Evolutionary conservation across 2,888 invertebrate genomes (phyloP).

Genomic region (Eilema caniola): DNA sequence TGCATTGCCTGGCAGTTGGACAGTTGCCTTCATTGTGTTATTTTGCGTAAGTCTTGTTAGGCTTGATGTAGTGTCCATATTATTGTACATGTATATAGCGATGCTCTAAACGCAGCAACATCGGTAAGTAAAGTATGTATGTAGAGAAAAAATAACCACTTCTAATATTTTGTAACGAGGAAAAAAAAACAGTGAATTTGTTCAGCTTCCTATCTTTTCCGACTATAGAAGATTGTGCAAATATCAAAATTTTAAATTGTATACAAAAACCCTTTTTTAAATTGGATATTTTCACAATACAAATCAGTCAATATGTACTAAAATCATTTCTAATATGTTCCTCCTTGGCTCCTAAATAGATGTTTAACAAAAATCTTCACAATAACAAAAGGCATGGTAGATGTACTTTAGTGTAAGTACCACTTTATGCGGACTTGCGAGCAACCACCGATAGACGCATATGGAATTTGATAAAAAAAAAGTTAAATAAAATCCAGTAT

Average conservation of each 20-base stretch:
- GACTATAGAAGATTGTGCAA: slow-evolving; percentile 73
- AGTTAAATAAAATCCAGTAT: slow-evolving; percentile 49
- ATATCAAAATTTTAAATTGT: slow-evolving; percentile 48
- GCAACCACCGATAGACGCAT: slow-evolving; percentile 72
- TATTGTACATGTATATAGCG: slow-evolving; percentile 73
- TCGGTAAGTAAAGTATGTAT: slow-evolving; percentile 74
- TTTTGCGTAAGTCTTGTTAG: slow-evolving; percentile 81
- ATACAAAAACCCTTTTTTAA: slow-evolving; percentile 10
- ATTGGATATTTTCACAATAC: slow-evolving; percentile 71
- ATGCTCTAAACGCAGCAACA: slow-evolving; percentile 57
- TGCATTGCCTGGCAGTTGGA: slow-evolving; percentile 76
- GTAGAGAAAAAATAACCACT: slow-evolving; percentile 63
- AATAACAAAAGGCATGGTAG: slow-evolving; percentile 78
- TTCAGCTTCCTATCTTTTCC: slow-evolving; percentile 75
- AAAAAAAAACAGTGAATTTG: slow-evolving; percentile 64
- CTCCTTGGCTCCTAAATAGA: slow-evolving; percentile 78
- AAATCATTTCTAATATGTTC: slow-evolving; percentile 60
- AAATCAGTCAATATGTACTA: slow-evolving; percentile 56
- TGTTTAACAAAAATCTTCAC: slow-evolving; percentile 60
- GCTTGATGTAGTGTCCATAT: slow-evolving; percentile 81
- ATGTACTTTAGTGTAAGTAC: slow-evolving; percentile 67
- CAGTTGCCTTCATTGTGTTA: slow-evolving; percentile 78
- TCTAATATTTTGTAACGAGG: slow-evolving; percentile 9
- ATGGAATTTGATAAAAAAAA: slow-evolving; percentile 68
- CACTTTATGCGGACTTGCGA: slow-evolving; percentile 66